phyloP scores from a whole-genome alignment of 64 coral and sea anemone genomes.

The Dendrophyllia cribrosa region DNA sequence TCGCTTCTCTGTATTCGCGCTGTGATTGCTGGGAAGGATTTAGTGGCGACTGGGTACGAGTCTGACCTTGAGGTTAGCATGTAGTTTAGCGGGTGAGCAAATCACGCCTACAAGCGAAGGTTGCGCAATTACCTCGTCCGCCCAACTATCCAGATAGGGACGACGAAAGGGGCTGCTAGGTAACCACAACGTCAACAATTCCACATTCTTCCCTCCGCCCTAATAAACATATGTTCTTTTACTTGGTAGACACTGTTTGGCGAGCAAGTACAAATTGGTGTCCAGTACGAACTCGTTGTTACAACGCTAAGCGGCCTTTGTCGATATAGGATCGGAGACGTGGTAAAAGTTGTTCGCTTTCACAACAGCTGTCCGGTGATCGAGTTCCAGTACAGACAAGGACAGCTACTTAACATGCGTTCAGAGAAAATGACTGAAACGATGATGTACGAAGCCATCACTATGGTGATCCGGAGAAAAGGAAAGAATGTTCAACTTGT shows the following conservation, averaged over 20 bases:
- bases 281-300: constrained; percentile 44
- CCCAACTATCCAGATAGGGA: too few species aligned
- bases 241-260: constrained; percentile 52
- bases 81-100: too few species aligned
- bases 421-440: constrained; percentile 69
- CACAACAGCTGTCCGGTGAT: constrained; percentile 59
- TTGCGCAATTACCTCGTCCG: too few species aligned
- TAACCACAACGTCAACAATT: too few species aligned
- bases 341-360: constrained; percentile 60
- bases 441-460: constrained; percentile 59
- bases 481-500: neutral
- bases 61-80: too few species aligned
- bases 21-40: too few species aligned
- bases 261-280: constrained; percentile 40
- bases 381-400: constrained; percentile 64
- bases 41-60: too few species aligned
- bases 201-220: too few species aligned
- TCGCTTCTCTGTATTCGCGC: too few species aligned
- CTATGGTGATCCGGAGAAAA: neutral
- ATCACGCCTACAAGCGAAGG: too few species aligned
- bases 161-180: too few species aligned
- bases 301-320: constrained; percentile 66
- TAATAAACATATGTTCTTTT: neutral
- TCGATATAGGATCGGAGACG: constrained; percentile 73
- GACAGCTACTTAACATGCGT: constrained; percentile 68